Percentiles rank a stretch among this genome's conserved stretches.
Evolutionary conservation across 2,888 invertebrate genomes (phyloP).

Genomic region (Elegia similella): DNA sequence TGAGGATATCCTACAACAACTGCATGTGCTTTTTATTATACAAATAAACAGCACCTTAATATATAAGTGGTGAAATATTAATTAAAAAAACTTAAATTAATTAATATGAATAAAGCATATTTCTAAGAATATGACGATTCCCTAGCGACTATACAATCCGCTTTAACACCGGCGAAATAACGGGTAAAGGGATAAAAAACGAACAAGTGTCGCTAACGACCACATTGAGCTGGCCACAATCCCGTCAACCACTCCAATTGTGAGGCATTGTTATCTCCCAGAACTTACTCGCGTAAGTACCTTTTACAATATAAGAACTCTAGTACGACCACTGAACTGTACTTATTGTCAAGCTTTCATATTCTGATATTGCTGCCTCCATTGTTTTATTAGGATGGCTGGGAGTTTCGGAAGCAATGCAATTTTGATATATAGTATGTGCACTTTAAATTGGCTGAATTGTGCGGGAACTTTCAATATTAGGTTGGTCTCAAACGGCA

Average conservation of each 20-base stretch:
- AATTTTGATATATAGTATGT: not conserved
- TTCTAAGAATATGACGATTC: not conserved
- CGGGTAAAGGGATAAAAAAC: not conserved
- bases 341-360: conserved; percentile 5
- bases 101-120: too few relatives aligned
- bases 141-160: not conserved
- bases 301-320: not conserved
- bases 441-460: not conserved
- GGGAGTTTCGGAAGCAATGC: not conserved
- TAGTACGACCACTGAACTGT: conserved; percentile 1
- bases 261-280: conserved; percentile 2
- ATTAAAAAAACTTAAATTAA: too few relatives aligned
- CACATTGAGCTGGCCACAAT: conserved; percentile 10
- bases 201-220: conserved; percentile 8
- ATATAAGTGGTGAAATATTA: too few relatives aligned
- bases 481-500: too few relatives aligned
- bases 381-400: conserved; percentile 2
- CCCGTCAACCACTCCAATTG: conserved; percentile 10
- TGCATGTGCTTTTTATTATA: too few relatives aligned
- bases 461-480: not conserved
- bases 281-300: not conserved
- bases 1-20: too few relatives aligned
- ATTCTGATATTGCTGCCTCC: not conserved
- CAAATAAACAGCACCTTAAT: too few relatives aligned
- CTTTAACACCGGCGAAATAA: not conserved